phyloP scores from a whole-genome alignment of 2,113 vertebrate genomes.

The Cnemophilus loriae region DNA sequence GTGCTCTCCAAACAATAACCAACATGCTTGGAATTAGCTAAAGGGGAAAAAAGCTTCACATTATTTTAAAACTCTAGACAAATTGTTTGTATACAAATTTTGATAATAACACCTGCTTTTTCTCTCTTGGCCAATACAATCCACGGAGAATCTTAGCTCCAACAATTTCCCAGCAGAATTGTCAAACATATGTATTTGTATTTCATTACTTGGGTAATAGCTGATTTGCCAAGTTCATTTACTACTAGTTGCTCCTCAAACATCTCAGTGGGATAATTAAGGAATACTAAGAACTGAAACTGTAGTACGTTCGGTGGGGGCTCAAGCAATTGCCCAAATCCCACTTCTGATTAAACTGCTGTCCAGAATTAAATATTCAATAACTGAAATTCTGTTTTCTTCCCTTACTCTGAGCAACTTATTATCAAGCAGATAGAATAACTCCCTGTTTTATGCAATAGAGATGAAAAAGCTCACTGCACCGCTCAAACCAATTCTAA shows the following conservation, averaged over 20 bases:
- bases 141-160: slow-evolving; percentile 71
- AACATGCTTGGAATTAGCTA: slow-evolving; percentile 59
- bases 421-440: slow-evolving; percentile 64
- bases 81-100: slow-evolving; percentile 74
- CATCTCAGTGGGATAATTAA: slow-evolving; percentile 82
- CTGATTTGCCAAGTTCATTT: slow-evolving; percentile 82
- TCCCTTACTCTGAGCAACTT: slow-evolving; percentile 62
- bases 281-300: slow-evolving; percentile 79
- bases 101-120: slow-evolving; percentile 79
- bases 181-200: slow-evolving; percentile 84
- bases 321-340: slow-evolving; percentile 75
- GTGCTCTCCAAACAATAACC: slow-evolving; percentile 62
- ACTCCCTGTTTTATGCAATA: slow-evolving; percentile 56
- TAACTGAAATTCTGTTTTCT: slow-evolving; percentile 75
- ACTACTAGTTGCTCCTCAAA: slow-evolving; percentile 80
- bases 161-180: slow-evolving; percentile 75
- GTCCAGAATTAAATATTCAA: slow-evolving; percentile 81
- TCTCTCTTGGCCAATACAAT: slow-evolving; percentile 72
- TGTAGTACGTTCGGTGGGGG: slow-evolving; percentile 71
- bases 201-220: slow-evolving; percentile 80
- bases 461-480: slow-evolving; percentile 44
- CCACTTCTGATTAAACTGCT: slow-evolving; percentile 80
- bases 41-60: slow-evolving; percentile 44
- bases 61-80: slow-evolving; percentile 74
- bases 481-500: slow-evolving; percentile 59